A percentile compares a stretch with the other conserved stretches of the same genome.
phyloP scores from a whole-genome alignment of 2,888 invertebrate species.

The Lochmaea crataegi region DNA sequence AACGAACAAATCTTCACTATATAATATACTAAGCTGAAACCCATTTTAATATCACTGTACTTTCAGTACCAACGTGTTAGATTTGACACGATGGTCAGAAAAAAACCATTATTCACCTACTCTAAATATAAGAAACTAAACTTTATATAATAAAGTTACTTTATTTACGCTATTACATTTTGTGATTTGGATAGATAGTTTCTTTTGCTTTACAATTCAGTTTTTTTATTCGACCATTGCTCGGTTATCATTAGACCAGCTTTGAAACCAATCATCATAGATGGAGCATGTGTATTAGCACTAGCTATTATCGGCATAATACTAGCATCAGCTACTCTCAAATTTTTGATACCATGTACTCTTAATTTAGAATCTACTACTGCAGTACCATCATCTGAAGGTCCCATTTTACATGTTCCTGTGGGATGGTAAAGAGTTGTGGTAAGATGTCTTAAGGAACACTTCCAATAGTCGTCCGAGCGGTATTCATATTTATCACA shows the following conservation, averaged over 20 bases:
- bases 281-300: constrained; percentile 86
- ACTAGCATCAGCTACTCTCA: constrained; percentile 84
- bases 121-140: no score
- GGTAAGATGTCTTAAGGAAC: constrained; percentile 79
- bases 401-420: constrained; percentile 86
- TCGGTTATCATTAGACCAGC: constrained; percentile 85
- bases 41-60: no score
- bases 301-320: constrained; percentile 84
- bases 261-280: constrained; percentile 87
- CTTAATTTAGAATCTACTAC: constrained; percentile 78
- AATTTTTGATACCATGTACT: constrained; percentile 72
- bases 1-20: no score
- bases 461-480: constrained; percentile 82
- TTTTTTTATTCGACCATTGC: constrained; percentile 68
- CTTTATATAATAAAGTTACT: no score
- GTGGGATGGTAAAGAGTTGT: constrained; percentile 86
- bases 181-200: no score
- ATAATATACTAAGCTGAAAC: no score
- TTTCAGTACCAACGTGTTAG: no score
- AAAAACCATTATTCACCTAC: no score
- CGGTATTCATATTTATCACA: constrained; percentile 72
- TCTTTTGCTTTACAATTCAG: constrained; percentile 54
- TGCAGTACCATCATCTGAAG: constrained; percentile 68
- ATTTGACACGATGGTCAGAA: no score
- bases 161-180: no score